Conservation (phyloP, 2,797 vertebrate species). For the Coracias cyanogaster region DNA sequence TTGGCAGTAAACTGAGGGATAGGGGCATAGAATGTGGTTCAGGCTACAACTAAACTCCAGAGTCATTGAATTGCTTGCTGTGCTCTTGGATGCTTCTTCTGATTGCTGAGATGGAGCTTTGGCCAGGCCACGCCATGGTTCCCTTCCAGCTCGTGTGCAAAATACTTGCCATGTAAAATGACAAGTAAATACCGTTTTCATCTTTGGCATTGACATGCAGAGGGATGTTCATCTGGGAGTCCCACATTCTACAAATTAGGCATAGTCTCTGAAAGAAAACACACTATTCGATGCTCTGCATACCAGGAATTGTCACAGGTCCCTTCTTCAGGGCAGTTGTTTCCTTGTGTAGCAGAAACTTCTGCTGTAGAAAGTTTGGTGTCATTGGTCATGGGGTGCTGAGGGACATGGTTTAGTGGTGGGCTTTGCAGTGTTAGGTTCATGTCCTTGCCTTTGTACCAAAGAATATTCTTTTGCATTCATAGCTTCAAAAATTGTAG, state of each 20-base stretch:
- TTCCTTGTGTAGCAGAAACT: not conserved
- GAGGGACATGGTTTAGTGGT: too few relatives aligned
- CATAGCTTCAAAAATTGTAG: not conserved
- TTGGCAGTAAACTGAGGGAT: not conserved
- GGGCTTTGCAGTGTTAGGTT: too few relatives aligned
- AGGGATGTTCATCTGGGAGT: not conserved
- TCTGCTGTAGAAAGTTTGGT: not conserved
- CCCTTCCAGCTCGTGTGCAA: not conserved
- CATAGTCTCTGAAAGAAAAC: not conserved
- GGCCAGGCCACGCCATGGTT: not conserved
- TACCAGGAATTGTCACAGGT: not conserved
- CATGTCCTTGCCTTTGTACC: not conserved
- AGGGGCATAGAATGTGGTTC: not conserved
- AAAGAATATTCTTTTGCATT: not conserved
- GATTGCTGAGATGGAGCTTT: not conserved
- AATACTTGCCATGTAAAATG: not conserved
- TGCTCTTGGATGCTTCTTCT: not conserved
- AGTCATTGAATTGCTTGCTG: not conserved
- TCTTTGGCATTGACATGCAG: not conserved
- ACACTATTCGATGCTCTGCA: not conserved
- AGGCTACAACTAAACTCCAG: rapidly evolving
- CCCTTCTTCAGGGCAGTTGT: not conserved
- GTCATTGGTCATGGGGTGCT: not conserved
- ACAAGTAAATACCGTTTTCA: not conserved
- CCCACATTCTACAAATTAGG: not conserved